Conservation (phyloP, 2,113 vertebrate genomes). For the Rhynchopsitta pachyrhyncha region DNA sequence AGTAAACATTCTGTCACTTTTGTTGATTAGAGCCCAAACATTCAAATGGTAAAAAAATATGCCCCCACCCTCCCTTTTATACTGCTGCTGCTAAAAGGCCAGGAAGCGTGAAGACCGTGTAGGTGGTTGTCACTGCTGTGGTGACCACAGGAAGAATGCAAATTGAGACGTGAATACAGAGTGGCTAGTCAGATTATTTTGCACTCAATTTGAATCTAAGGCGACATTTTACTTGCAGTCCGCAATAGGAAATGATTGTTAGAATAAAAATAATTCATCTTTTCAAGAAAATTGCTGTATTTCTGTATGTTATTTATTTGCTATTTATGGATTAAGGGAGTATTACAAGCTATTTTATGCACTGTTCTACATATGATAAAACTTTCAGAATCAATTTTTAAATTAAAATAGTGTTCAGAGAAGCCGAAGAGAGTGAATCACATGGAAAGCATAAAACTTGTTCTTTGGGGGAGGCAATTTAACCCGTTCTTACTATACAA, state of each 20-base stretch:
- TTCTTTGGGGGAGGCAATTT: background rate
- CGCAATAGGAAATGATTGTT: background rate
- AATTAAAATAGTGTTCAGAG: background rate
- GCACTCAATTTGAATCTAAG: background rate
- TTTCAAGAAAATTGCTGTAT: background rate
- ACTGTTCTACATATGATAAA: background rate
- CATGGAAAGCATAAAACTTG: background rate
- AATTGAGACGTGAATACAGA: background rate
- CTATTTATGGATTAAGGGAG: background rate
- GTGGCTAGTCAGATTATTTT: background rate
- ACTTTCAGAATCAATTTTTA: background rate
- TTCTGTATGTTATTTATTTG: background rate
- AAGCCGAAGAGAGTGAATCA: background rate
- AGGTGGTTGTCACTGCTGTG: background rate
- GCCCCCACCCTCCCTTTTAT: background rate
- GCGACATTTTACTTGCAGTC: background rate
- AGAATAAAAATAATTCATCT: background rate
- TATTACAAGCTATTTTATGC: background rate
- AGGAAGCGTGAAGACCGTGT: background rate
- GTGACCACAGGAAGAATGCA: background rate
- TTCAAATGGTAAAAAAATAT: background rate
- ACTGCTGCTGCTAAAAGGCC: background rate
- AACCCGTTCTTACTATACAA: background rate
- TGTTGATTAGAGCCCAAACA: slow-evolving; percentile 12
- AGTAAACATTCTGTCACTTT: slow-evolving; percentile 8